A percentile compares a stretch with the other conserved stretches of the same genome.
Evolutionary conservation across 2,888 invertebrate genomes (phyloP).

Genomic region (Willowsia nigromaculata): DNA sequence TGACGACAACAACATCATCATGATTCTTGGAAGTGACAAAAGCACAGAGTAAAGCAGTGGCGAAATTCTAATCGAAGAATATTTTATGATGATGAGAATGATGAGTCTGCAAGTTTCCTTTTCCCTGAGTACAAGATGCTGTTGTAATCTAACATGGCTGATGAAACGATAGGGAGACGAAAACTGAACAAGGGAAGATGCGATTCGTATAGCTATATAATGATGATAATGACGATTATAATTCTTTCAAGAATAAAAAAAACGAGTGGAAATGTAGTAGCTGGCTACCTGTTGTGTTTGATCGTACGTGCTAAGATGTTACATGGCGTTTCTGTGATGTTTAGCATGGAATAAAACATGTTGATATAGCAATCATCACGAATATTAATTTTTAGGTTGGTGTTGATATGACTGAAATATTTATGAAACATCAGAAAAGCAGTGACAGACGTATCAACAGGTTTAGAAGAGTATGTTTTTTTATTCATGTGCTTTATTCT

Average conservation of each 20-base stretch:
- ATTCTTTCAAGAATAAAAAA: background rate
- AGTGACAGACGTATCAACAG: too few species aligned
- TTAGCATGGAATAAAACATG: background rate
- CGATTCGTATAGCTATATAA: background rate
- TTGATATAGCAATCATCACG: background rate
- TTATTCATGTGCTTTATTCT: too few species aligned
- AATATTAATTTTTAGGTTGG: background rate
- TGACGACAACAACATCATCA: background rate
- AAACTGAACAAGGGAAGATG: too few species aligned
- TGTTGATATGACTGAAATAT: background rate
- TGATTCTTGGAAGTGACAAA: background rate
- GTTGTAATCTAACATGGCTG: too few species aligned
- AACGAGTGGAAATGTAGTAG: background rate
- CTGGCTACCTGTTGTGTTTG: constrained; percentile 2
- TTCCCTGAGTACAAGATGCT: background rate
- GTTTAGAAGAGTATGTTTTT: too few species aligned
- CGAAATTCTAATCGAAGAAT: background rate
- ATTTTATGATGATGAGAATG: background rate
- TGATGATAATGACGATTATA: background rate
- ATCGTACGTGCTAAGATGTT: background rate
- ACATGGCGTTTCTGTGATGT: background rate
- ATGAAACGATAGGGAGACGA: too few species aligned
- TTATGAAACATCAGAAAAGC: too few species aligned
- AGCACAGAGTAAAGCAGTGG: background rate
- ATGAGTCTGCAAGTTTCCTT: background rate